Conservation (phyloP, 2,888 invertebrate species). For the Diarsia mendica region DNA sequence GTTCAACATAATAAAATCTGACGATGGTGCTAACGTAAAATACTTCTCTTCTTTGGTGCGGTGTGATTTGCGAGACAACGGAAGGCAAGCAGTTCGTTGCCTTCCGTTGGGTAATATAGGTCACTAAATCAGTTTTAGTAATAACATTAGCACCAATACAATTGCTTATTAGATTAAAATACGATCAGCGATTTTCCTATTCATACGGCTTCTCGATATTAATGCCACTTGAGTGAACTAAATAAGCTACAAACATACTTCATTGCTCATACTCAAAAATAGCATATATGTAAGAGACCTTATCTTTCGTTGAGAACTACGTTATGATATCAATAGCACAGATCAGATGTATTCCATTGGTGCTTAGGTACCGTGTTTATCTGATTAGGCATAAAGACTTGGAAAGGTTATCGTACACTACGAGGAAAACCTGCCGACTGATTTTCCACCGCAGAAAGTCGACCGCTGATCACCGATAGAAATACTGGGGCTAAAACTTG, state of each 20-base stretch:
- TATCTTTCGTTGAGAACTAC: slow-evolving; percentile 45
- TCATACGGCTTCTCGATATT: slow-evolving; percentile 60
- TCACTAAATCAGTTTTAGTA: slow-evolving; percentile 37
- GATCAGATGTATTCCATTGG: slow-evolving; percentile 57
- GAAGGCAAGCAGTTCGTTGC: not conserved
- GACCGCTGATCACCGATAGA: not conserved
- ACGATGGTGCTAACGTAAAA: slow-evolving; percentile 14
- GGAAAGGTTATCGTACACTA: slow-evolving; percentile 40
- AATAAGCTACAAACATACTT: slow-evolving; percentile 37
- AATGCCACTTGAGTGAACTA: slow-evolving; percentile 35
- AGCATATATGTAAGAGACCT: slow-evolving; percentile 26
- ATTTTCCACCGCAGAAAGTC: not conserved
- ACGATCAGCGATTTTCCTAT: slow-evolving; percentile 48
- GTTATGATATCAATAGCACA: slow-evolving; percentile 56
- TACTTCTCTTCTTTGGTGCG: not conserved
- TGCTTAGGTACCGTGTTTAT: slow-evolving; percentile 58
- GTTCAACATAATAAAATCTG: slow-evolving; percentile 28
- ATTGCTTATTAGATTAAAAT: slow-evolving; percentile 57
- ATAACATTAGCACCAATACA: slow-evolving; percentile 60
- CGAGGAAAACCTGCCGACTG: slow-evolving; percentile 14
- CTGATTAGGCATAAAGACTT: slow-evolving; percentile 60
- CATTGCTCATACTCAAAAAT: slow-evolving; percentile 44
- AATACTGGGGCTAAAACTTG: not conserved
- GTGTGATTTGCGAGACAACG: slow-evolving; percentile 15
- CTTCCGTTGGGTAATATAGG: slow-evolving; percentile 11